Evolutionary conservation across 2,113 vertebrate genomes (phyloP).

Genomic region (Zonotrichia leucophrys): DNA sequence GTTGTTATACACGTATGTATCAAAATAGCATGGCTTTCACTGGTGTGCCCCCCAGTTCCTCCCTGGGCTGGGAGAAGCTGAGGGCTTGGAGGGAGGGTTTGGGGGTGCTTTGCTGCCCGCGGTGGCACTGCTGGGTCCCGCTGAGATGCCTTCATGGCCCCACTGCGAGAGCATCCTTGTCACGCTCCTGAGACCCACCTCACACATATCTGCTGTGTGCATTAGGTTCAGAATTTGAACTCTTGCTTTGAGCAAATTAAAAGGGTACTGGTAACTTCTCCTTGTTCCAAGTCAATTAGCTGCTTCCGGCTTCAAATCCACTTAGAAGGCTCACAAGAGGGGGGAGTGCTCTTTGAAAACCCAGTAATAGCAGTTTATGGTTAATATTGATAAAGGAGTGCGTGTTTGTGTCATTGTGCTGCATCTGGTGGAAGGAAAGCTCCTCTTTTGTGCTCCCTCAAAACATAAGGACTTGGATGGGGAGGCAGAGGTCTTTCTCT

Average conservation of each 20-base stretch:
- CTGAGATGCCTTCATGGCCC: neutral
- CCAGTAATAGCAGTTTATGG: neutral
- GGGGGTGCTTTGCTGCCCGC: accelerated
- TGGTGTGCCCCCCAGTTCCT: accelerated
- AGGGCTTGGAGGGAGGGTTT: accelerated
- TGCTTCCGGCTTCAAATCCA: constrained; percentile 2
- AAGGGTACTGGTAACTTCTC: neutral
- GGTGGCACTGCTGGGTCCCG: accelerated
- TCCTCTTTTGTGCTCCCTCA: neutral
- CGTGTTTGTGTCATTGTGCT: neutral
- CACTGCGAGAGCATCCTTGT: neutral
- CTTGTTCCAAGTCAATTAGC: constrained; percentile 8
- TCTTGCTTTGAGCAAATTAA: constrained; percentile 23
- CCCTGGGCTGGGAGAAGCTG: neutral
- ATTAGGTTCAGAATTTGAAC: neutral
- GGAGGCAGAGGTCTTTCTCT: neutral
- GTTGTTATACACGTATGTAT: accelerated
- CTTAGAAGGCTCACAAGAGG: neutral
- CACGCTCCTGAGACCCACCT: neutral
- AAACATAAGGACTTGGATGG: neutral
- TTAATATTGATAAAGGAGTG: neutral
- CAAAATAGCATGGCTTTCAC: accelerated
- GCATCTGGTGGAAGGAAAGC: neutral
- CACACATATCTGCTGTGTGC: neutral
- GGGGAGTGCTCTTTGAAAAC: neutral